Base-by-base conservation (phyloP, 2,797 vertebrate species). In the Diceros bicornis region DNA sequence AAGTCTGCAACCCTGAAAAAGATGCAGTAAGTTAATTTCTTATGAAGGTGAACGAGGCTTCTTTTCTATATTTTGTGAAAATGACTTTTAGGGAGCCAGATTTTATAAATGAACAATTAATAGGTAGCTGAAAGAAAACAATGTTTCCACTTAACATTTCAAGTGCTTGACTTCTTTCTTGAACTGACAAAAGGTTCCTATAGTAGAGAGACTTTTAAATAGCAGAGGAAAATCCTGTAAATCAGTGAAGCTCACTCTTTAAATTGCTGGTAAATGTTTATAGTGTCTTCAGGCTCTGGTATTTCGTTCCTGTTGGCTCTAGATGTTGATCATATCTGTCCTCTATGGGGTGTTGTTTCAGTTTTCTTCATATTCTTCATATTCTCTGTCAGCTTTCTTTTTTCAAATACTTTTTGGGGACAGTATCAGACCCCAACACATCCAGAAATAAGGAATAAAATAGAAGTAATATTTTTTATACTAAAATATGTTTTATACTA, bases 1-100 rank as follows among this genome's bases (percentile, higher is more conserved):
- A 99, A 99, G 99, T 99, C 94, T 99, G 99, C 99, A 99, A 99
- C 97, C 99, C 99, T 37, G 99, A 99, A 98, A 99, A 99, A 99
- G 99, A 99, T 97, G 99, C 99, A 94, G 99, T 99, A 99, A 98
- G 99, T 99, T 89, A 81, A 23, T 77, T 94, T 90, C 83, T 77
- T n/a, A 3, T 0, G n/a, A 57, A 2, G 23, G 7, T 29, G 18
- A 41, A 81, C 41, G 55, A 47, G 17, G 9, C 25, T 62, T 18
- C 20, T 88, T 82, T 78, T 57, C 57, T 91, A 1, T 41, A 20
- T 78, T 82, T 91, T 7, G 23, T 72, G 61, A 52, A 95, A 91
- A 52, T 50, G 75, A 88, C 66, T 91, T 78, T 89, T 50, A 59
- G 18, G 32, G 64, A 94, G 57, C 21, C 17, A 34, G 61, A 84